Evolutionary conservation across 2,888 invertebrate species (phyloP).

Genomic region (Anodontia alba): DNA sequence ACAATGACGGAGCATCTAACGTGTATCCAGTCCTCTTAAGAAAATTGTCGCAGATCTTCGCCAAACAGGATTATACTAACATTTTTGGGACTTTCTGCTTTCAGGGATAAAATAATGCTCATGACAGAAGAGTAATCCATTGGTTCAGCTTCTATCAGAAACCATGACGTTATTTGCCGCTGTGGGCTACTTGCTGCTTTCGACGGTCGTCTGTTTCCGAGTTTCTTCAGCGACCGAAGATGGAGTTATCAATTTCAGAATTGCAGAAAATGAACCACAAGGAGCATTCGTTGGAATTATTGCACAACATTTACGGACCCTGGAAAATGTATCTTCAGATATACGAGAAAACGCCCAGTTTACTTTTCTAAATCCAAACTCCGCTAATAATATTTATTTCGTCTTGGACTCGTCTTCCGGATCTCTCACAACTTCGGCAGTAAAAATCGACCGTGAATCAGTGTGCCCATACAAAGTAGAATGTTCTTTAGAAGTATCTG

Average conservation of each 20-base stretch:
- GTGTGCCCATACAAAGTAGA: constrained; percentile 47
- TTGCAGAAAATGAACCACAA: constrained; percentile 52
- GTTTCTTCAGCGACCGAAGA: constrained; percentile 24
- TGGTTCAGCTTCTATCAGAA: neutral
- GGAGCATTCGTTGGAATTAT: constrained; percentile 60
- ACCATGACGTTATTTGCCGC: neutral
- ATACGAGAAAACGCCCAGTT: constrained; percentile 30
- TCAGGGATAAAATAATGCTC: neutral
- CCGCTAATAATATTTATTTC: constrained; percentile 31
- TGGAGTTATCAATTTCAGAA: constrained; percentile 22
- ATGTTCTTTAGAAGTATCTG: constrained; percentile 44
- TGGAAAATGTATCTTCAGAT: constrained; percentile 32
- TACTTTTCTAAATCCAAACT: constrained; percentile 27
- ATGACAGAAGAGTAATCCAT: neutral
- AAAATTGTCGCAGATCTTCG: too few relatives aligned
- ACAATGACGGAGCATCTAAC: too few relatives aligned
- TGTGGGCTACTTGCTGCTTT: neutral
- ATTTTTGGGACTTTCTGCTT: neutral
- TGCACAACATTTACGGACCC: constrained; percentile 31
- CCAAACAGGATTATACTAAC: too few relatives aligned
- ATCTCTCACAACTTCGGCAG: constrained; percentile 39
- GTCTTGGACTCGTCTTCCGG: constrained; percentile 37
- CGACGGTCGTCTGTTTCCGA: constrained; percentile 18
- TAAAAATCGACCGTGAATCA: constrained; percentile 47
- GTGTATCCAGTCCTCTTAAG: too few relatives aligned